A percentile compares a stretch with the other conserved stretches of the same genome.
These are phyloP conservation scores for Carlito syrichta DNA, from an alignment of 2,113 vertebrate genomes.

Conservation along the genomic window DNA sequence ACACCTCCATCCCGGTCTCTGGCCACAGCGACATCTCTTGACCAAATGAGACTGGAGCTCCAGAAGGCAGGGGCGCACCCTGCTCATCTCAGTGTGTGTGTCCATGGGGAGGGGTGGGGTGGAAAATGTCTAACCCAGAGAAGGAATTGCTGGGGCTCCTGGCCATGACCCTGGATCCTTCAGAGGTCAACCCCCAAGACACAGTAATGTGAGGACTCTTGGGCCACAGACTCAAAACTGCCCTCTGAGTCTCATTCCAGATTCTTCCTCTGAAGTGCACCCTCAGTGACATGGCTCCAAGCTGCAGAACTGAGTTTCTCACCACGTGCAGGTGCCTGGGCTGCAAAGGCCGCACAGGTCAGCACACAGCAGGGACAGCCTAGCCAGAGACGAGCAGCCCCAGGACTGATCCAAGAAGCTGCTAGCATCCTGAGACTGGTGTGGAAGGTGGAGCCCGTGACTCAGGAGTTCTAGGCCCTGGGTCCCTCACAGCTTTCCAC, in stretches of 20 bases:
- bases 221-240: not conserved
- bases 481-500: not conserved
- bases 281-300: fast-evolving
- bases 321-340: fast-evolving
- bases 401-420: not conserved
- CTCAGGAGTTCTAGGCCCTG: not conserved
- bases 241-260: fast-evolving
- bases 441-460: not conserved
- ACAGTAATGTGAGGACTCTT: fast-evolving
- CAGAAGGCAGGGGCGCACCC: not conserved
- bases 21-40: fast-evolving
- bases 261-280: fast-evolving
- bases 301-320: no score
- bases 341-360: not conserved
- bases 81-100: fast-evolving
- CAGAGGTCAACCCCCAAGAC: not conserved
- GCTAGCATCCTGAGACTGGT: not conserved
- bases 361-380: no score
- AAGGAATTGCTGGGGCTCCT: not conserved
- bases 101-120: fast-evolving
- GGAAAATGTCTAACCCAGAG: not conserved
- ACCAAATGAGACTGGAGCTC: not conserved
- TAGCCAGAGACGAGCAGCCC: not conserved
- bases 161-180: not conserved
- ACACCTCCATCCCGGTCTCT: fast-evolving